Evolutionary conservation across 2,888 invertebrate genomes (phyloP), one percentile per base, ranked within the genome.

Genomic region (Dinocampus coccinellae): DNA sequence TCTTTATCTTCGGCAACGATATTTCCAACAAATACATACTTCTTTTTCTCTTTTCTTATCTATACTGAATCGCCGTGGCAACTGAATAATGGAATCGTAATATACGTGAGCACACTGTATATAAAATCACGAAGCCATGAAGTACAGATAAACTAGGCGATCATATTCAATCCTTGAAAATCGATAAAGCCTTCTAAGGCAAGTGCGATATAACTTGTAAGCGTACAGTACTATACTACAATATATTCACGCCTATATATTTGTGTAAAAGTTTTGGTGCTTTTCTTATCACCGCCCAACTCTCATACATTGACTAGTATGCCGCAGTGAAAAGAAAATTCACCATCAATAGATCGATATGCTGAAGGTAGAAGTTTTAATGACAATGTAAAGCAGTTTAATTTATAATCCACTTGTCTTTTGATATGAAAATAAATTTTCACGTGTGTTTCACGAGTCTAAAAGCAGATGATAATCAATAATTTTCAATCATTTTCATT

Each of bases 391-490:
- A 26, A 53, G 62, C 62, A n/a, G n/a, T n/a, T 69, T 62, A 69
- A 62, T 69, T 69, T 62, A 69, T 62, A 69, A 69, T 62, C 61
- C 36, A 34, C n/a, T n/a, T n/a, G n/a, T n/a, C n/a, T n/a, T n/a
- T n/a, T n/a, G n/a, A n/a, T n/a, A n/a, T n/a, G n/a, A n/a, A n/a
- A n/a, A n/a, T n/a, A n/a, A n/a, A n/a, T n/a, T n/a, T n/a, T n/a
- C n/a, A n/a, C n/a, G n/a, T n/a, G n/a, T n/a, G n/a, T n/a, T n/a
- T n/a, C n/a, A n/a, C n/a, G n/a, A n/a, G n/a, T n/a, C n/a, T n/a
- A n/a, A n/a, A n/a, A n/a, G n/a, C n/a, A n/a, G n/a, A n/a, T n/a
- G n/a, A n/a, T n/a, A n/a, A n/a, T n/a, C n/a, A n/a, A 33, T 39
- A 0, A 39, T 39, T 13, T n/a, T n/a, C n/a, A 39, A 11, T 13